Base-by-base conservation (phyloP, 2,888 invertebrate genomes). In the Aromia moschata region DNA sequence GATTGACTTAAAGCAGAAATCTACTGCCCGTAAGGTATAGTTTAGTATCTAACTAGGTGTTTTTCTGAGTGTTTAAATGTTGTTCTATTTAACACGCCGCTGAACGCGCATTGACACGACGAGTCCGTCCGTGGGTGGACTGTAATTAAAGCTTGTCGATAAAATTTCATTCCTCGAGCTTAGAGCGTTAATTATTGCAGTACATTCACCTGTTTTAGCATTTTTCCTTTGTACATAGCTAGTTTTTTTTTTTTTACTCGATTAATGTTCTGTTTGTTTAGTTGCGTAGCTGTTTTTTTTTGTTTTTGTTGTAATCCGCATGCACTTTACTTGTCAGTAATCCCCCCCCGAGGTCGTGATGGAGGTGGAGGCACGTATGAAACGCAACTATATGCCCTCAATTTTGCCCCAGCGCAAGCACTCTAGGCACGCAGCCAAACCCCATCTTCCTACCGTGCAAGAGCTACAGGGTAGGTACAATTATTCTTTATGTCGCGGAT, bases 321-420 rank as follows among this genome's bases (percentile, higher is more conserved):
- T 78, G 74, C 73, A 62, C 67, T 61, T 63, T 65, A 52, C 40
- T 75, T 66, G 60, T 74, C 86, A 94, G 94, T 92, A 76, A 93
- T 94, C 83, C 92, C 92, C n/a, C 80, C 92, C 93, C 67, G 93
- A 94, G 80, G 85, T 94, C 81, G 90, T 93, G 71, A 89, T 91
- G 87, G 94, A 94, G 79, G 93, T 94, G 69, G 94, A 94, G 83
- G 89, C 90, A 72, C 87, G 94, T 78, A 94, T 94, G 93, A 82
- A 84, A 74, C 84, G 89, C 70, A 89, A 90, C 75, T 90, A 91
- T 79, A 84, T 91, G 73, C 92, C 92, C 52, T 88, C 92, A 61
- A 80, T 80, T 70, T 75, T 80, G 64, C 80, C 80, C 55, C 80
- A 81, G 74, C 81, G 86, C 65, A 87, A 86, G 71, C 85, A 85